A percentile compares a stretch with the other conserved stretches of the same genome.
Conservation (phyloP, 2,113 vertebrate species). For the Lethenteron camtschaticum region DNA sequence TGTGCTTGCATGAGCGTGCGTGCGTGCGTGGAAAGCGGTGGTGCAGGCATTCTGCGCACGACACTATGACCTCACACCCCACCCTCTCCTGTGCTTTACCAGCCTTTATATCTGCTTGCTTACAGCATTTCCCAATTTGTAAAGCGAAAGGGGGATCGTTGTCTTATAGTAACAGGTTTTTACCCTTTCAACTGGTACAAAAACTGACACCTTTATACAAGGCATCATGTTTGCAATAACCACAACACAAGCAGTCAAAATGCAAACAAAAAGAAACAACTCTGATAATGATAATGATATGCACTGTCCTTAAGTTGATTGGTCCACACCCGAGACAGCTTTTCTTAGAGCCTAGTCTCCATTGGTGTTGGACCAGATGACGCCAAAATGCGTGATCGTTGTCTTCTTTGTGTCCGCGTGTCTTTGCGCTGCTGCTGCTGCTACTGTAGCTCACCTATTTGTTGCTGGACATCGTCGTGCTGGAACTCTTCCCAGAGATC, state of each 20-base stretch:
- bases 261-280: background rate
- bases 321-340: too few relatives aligned
- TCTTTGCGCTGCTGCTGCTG: constrained; percentile 10
- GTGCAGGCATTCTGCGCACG: too few relatives aligned
- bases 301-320: background rate
- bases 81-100: too few relatives aligned
- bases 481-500: constrained; percentile 78
- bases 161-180: too few relatives aligned
- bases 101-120: too few relatives aligned
- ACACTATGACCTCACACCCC: too few relatives aligned
- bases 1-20: too few relatives aligned
- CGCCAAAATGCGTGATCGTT: constrained; percentile 5
- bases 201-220: too few relatives aligned
- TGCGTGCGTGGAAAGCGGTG: too few relatives aligned
- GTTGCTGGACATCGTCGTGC: constrained; percentile 60
- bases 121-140: background rate
- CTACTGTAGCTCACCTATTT: constrained; percentile 57
- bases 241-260: background rate
- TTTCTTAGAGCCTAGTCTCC: too few relatives aligned
- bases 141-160: too few relatives aligned
- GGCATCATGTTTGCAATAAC: background rate
- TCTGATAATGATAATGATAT: background rate
- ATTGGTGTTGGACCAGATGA: background rate
- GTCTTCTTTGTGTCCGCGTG: constrained; percentile 4
- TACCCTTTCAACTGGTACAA: too few relatives aligned